Percentiles rank a stretch among this genome's conserved stretches.
Evolutionary conservation across 2,113 vertebrate genomes (phyloP).

Genomic region (Callopanchax toddi): DNA sequence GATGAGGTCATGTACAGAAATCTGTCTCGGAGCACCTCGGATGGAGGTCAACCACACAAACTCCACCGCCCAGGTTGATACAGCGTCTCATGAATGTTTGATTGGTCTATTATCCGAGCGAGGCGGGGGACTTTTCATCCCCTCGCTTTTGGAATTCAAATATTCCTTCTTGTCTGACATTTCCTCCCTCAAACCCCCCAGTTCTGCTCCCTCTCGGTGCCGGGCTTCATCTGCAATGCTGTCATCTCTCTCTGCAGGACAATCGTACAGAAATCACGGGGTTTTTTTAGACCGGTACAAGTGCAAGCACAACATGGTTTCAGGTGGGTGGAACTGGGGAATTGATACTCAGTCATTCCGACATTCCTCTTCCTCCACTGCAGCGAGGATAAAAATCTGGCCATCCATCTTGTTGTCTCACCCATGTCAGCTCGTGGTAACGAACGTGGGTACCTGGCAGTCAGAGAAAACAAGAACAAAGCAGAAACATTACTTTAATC

Average conservation of each 20-base stretch:
- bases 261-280: slow-evolving; percentile 46
- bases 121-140: slow-evolving; percentile 46
- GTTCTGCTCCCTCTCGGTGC: slow-evolving; percentile 24
- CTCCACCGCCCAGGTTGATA: slow-evolving; percentile 52
- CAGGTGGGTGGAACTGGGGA: slow-evolving; percentile 67
- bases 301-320: slow-evolving; percentile 49
- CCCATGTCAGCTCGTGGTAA: slow-evolving; percentile 51
- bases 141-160: slow-evolving; percentile 61
- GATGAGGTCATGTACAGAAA: slow-evolving; percentile 56
- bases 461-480: slow-evolving; percentile 70
- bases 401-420: slow-evolving; percentile 73
- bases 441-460: slow-evolving; percentile 59
- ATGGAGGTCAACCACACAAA: slow-evolving; percentile 60
- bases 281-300: slow-evolving; percentile 36
- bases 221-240: slow-evolving; percentile 64
- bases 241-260: slow-evolving; percentile 48
- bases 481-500: slow-evolving; percentile 72
- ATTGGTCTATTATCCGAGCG: slow-evolving; percentile 68
- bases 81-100: slow-evolving; percentile 69
- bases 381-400: slow-evolving; percentile 70
- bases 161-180: slow-evolving; percentile 58
- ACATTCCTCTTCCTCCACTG: slow-evolving; percentile 69
- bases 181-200: slow-evolving; percentile 23
- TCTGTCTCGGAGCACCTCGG: slow-evolving; percentile 46
- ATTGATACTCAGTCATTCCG: slow-evolving; percentile 76